phyloP scores from a whole-genome alignment of 2,888 invertebrate species.

The Allophyes oxyacanthae region DNA sequence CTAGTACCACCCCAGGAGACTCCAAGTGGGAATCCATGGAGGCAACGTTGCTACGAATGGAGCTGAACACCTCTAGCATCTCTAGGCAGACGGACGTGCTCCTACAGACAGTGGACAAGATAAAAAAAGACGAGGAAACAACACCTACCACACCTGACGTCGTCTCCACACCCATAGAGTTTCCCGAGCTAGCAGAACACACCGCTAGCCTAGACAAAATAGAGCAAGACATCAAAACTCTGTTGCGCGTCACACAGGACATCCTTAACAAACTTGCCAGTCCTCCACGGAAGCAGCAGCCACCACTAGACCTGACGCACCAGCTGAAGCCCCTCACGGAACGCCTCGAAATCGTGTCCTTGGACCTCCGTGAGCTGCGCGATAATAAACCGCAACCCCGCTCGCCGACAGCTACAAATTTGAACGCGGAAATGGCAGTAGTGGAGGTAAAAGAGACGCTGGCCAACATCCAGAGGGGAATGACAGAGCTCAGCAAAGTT shows the following conservation, averaged over 20 bases:
- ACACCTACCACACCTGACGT: neutral
- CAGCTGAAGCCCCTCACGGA: neutral
- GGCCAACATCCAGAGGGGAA: too few species aligned
- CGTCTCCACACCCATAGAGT: neutral
- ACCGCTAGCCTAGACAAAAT: neutral
- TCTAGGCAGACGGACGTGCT: neutral
- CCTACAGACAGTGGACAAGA: neutral
- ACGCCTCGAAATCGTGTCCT: neutral
- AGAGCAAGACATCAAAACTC: too few species aligned
- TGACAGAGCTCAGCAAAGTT: too few species aligned
- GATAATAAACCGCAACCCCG: too few species aligned
- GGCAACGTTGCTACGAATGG: neutral
- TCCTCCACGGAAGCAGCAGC: neutral
- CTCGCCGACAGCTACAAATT: too few species aligned
- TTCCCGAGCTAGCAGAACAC: neutral
- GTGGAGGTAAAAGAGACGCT: too few species aligned
- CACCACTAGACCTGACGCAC: neutral
- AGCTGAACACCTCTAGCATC: neutral
- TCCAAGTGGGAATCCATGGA: neutral
- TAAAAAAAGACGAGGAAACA: neutral
- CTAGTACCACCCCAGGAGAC: neutral
- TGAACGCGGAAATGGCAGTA: too few species aligned
- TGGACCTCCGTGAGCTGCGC: neutral
- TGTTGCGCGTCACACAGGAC: too few species aligned
- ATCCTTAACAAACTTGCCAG: neutral